phyloP scores from a whole-genome alignment of 2,888 invertebrate genomes.

The Plebejus argus region DNA sequence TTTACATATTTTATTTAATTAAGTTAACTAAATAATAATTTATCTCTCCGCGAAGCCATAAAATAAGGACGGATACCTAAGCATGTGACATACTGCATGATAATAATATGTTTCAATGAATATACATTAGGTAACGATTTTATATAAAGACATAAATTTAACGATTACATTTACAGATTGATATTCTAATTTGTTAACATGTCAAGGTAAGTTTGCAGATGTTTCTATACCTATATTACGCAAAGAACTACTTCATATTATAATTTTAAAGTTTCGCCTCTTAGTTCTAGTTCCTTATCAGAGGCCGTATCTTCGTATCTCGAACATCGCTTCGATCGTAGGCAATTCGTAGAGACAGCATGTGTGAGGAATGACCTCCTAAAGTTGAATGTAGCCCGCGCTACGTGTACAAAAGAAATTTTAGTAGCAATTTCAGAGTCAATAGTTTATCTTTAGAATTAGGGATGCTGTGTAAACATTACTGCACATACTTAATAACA shows the following conservation, averaged over 20 bases:
- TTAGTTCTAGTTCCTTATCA: slow-evolving; percentile 1
- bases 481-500: too few relatives aligned
- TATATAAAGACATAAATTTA: slow-evolving; percentile 25
- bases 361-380: neutral
- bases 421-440: too few relatives aligned
- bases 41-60: neutral
- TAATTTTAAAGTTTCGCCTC: slow-evolving; percentile 16
- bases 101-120: slow-evolving; percentile 19
- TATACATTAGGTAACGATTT: slow-evolving; percentile 17
- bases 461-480: too few relatives aligned
- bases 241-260: slow-evolving; percentile 5
- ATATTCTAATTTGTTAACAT: slow-evolving; percentile 23
- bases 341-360: neutral
- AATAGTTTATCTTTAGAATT: too few relatives aligned
- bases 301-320: neutral
- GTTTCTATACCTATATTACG: neutral
- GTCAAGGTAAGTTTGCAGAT: slow-evolving; percentile 29
- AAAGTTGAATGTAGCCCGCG: neutral
- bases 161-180: slow-evolving; percentile 25
- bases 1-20: neutral
- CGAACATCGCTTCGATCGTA: neutral
- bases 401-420: too few relatives aligned
- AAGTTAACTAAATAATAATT: slow-evolving; percentile 13
- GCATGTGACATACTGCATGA: slow-evolving; percentile 4
- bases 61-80: slow-evolving; percentile 3